Evolutionary conservation across 2,888 invertebrate genomes (phyloP), one percentile per base, ranked within the genome.

Genomic region (Parthenolecanium corni): DNA sequence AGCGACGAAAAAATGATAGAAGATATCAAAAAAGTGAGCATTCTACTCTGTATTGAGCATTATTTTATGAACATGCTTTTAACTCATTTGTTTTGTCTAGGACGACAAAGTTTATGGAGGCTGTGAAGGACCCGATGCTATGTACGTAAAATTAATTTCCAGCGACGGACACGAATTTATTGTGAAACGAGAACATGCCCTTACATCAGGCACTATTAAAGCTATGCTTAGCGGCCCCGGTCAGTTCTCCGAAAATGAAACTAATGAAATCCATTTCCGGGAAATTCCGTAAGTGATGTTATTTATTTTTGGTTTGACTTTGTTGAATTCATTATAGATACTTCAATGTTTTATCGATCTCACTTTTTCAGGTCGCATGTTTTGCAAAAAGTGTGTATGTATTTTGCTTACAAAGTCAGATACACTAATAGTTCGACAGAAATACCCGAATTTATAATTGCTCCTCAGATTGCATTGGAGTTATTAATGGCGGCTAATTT

Each of bases 401-500:
- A 98, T 76, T 98, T 98, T 76, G 94, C 94, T 21, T 98, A 97
- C 79, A 98, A 97, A 79, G 94, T 95, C 42, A 86, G 94, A 62
- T 96, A 95, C 77, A 95, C 95, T 67, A 95, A 96, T 79, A 92
- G 93, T 70, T 94, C 96, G 18, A 96, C 96, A n/a, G 98, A 98
- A 77, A 98, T 98, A 72, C 98, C 98, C 1, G 98, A 98, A 77
- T 98, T 98, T 76, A 94, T 93, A 6, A 98, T 98, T 72, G 92
- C 94, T 65, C 96, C 97, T 1, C 97, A 98, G 76, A 94, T 97
- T 70, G 96, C 96, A 52, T 80, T 98, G 71, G 98, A 98, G 77
- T 80, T 98, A 64, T 81, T 98, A 63, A 98, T 98, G 98, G 98
- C 98, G 68, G 97, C 97, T 68, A 98, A 98, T 76, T 98, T 98